Percentiles rank a stretch among this genome's conserved stretches.
phyloP scores from a whole-genome alignment of 2,888 invertebrate genomes.

The Drosophila mercatorum region DNA sequence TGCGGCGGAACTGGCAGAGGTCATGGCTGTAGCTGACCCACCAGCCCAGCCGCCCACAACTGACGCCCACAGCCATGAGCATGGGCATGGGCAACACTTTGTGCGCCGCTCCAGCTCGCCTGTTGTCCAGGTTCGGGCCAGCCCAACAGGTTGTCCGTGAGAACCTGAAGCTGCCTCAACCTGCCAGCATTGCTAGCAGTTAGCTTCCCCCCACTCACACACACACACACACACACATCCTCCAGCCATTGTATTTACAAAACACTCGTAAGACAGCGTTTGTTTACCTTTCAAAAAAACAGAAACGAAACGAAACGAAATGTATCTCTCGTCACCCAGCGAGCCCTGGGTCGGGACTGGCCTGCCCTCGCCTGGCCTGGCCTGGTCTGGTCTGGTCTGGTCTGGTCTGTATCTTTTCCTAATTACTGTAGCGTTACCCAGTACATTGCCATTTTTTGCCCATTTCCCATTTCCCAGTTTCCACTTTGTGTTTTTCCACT shows the following conservation, averaged over 20 bases:
- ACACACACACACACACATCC: background rate
- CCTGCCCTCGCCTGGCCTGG: too few relatives aligned
- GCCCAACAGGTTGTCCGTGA: conserved; percentile 48
- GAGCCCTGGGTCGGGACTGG: conserved; percentile 12
- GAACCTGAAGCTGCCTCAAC: conserved; percentile 60
- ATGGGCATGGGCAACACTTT: background rate
- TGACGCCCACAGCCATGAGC: background rate
- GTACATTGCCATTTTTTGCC: conserved; percentile 22
- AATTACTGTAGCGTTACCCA: conserved; percentile 22
- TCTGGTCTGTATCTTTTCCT: conserved; percentile 22
- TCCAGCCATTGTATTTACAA: conserved; percentile 46
- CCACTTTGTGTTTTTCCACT: conserved; percentile 24
- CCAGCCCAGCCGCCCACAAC: background rate
- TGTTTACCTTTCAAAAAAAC: conserved; percentile 46
- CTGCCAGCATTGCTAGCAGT: conserved; percentile 31
- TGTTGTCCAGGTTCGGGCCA: conserved; percentile 21
- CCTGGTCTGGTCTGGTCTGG: conserved; percentile 6
- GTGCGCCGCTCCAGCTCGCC: background rate
- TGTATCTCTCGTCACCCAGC: conserved; percentile 38
- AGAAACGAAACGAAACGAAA: conserved; percentile 13
- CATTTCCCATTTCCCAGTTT: background rate
- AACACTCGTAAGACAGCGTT: conserved; percentile 54
- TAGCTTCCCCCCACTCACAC: background rate
- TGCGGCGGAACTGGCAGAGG: conserved; percentile 37
- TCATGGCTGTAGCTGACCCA: conserved; percentile 50